Base-by-base conservation (phyloP, 2,888 invertebrate species). In the Chrysina gloriosa region DNA sequence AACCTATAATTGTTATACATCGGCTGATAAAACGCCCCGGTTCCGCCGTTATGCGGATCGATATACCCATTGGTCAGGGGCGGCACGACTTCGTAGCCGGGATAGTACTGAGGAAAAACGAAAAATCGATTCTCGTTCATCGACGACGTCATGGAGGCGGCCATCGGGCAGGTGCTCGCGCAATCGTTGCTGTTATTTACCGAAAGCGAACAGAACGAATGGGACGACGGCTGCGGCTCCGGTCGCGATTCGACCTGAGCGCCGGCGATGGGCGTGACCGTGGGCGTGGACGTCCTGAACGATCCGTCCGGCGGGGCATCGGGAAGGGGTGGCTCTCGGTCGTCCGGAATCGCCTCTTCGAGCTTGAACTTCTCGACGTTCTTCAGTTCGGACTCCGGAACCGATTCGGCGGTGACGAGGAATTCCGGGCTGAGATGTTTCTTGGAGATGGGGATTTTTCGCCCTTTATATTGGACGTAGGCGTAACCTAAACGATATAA, bases 61-160 rank as follows among this genome's bases (percentile, higher is more conserved):
- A 56, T 7, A 42, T 27, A 63, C 65, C 50, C 9, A n/a, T 25
- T 11, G 5, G 11, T 21, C 14, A 50, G 7, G 11, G 50, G 50
- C 16, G 50, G 50, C 1, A 79, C 71, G 21, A 80, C 79, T 72
- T 82, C 82, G 69, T 77, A 83, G 2, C 83, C 83, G 1, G 82
- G 81, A 67, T 76, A 74, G 58, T 74, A 73, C 67, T 78, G 77
- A 1, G 82, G 82, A 68, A 83, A 83, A n/a, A 82, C 76, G 72
- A 83, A 83, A 39, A 80, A 67, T 42, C 81, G 61, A 16, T 61
- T 61, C 16, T 67, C 58, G 39, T 58, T 58, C 25, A 39, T 5
- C 9, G 58, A 58, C 1, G 34, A 36, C 11, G 31, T 21, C 50
- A 50, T 50, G 21, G 63, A 48, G 1, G 27, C 6, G 16, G 19